Base-by-base conservation (phyloP, 2,888 invertebrate genomes). In the Dicyrtoma fusca region DNA sequence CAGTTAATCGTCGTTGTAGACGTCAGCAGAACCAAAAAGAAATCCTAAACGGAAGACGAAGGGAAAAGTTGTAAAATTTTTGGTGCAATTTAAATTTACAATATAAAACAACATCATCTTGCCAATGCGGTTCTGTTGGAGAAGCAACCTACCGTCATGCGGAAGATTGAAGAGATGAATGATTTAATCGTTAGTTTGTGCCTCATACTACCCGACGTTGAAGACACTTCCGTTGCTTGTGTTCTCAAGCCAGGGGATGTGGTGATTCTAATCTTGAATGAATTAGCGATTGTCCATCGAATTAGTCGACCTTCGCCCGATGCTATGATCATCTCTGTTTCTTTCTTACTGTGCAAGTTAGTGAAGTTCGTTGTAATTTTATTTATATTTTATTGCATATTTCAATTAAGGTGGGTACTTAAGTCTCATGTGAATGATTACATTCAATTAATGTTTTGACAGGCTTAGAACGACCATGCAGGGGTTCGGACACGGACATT, bases 331-430 rank as follows among this genome's bases (percentile, higher is more conserved):
- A 88, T 92, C 13, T 92, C n/a, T n/a, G 91, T 91, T 1, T 90
- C n/a, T n/a, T n/a, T n/a, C 91, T 0, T 95, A 92, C 83, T 95
- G 95, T 83, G 91, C 92, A 72, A 93, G 94, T 85, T 84, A 86
- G 87, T 63, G 5, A n/a, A n/a, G n/a, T n/a, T n/a, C n/a, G n/a
- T n/a, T n/a, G n/a, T n/a, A n/a, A n/a, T n/a, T n/a, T n/a, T n/a
- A n/a, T n/a, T n/a, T n/a, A n/a, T n/a, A n/a, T n/a, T n/a, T n/a
- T n/a, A n/a, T n/a, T n/a, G n/a, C n/a, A n/a, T n/a, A n/a, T n/a
- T n/a, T n/a, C n/a, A n/a, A n/a, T n/a, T n/a, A n/a, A n/a, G n/a
- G n/a, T n/a, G n/a, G n/a, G n/a, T n/a, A n/a, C n/a, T n/a, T n/a
- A n/a, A n/a, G n/a, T n/a, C n/a, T n/a, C n/a, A n/a, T n/a, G n/a